Evolutionary conservation across 2,797 vertebrate genomes (phyloP).

Genomic region (Pseudomugil gertrudae): DNA sequence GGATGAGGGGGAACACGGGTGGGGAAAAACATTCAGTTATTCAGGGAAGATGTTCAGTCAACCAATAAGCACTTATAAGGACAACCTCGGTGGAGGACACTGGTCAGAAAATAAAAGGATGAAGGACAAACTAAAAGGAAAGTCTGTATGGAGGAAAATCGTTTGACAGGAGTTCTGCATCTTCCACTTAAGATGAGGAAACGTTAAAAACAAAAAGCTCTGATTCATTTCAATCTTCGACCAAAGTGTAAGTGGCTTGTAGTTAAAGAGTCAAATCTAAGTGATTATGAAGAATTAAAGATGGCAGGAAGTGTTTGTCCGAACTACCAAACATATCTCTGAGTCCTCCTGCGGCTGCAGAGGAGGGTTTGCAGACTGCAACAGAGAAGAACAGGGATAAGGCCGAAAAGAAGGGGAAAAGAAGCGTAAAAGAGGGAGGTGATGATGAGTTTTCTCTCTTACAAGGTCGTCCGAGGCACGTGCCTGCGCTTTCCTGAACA

Average conservation of each 20-base stretch:
- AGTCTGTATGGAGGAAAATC: background rate
- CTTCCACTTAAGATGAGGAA: background rate
- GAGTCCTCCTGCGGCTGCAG: constrained; percentile 64
- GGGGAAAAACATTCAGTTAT: constrained; percentile 35
- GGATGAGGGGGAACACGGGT: constrained; percentile 17
- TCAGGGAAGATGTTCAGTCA: constrained; percentile 23
- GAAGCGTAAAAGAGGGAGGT: constrained; percentile 49
- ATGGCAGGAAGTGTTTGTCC: constrained; percentile 45
- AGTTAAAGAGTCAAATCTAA: background rate
- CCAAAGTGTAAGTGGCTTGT: background rate
- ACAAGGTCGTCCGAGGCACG: constrained; percentile 96
- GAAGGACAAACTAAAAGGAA: constrained; percentile 20
- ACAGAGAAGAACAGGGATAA: constrained; percentile 65
- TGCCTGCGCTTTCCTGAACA: constrained; percentile 97
- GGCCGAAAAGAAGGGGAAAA: constrained; percentile 23
- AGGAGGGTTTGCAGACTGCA: constrained; percentile 61
- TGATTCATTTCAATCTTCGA: background rate
- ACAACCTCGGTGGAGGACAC: constrained; percentile 44
- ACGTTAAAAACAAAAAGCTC: background rate
- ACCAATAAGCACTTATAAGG: constrained; percentile 1
- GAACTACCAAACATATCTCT: constrained; percentile 69
- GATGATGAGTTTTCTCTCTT: constrained; percentile 85
- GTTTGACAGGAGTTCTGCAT: background rate
- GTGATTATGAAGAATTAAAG: constrained; percentile 5
- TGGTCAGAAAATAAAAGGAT: background rate